These are phyloP conservation scores for Vanessa cardui DNA, from an alignment of 2,888 invertebrate species.

Conservation along the genomic window DNA sequence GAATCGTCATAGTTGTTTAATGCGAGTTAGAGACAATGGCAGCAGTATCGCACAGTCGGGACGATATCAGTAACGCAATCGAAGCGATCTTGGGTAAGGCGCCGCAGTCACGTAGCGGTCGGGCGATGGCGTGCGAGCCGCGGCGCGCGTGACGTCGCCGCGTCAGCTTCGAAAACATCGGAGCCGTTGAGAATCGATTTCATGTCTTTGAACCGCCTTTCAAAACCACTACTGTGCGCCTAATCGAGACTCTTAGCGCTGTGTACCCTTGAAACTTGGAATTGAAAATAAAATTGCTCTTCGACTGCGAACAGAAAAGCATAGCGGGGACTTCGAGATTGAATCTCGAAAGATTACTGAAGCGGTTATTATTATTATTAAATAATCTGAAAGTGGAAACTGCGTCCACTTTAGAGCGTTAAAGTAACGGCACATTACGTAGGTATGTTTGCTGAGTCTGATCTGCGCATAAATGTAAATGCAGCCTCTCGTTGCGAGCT, in stretches of 20 bases:
- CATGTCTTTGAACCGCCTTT: constrained; percentile 41
- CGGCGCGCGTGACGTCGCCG: constrained; percentile 38
- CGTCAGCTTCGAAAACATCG: constrained; percentile 25
- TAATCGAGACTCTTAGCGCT: constrained; percentile 23
- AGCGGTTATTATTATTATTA: constrained; percentile 15
- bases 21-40: not conserved
- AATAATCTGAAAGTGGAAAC: constrained; percentile 19
- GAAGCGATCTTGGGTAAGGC: constrained; percentile 22
- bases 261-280: constrained; percentile 29
- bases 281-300: constrained; percentile 9
- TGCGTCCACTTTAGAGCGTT: constrained; percentile 23
- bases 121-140: constrained; percentile 10
- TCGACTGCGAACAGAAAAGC: not conserved
- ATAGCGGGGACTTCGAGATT: constrained; percentile 3
- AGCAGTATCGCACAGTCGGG: not conserved
- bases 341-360: constrained; percentile 7
- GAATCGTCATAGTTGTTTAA: not conserved
- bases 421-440: constrained; percentile 20
- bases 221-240: constrained; percentile 33
- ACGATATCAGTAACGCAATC: constrained; percentile 23
- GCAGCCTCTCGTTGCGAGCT: constrained; percentile 25
- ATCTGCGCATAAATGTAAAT: constrained; percentile 25
- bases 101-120: constrained; percentile 33
- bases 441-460: constrained; percentile 14
- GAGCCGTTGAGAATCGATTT: constrained; percentile 40